phyloP scores from a whole-genome alignment of 2,797 vertebrate species.

The Neolamprologus multifasciatus region DNA sequence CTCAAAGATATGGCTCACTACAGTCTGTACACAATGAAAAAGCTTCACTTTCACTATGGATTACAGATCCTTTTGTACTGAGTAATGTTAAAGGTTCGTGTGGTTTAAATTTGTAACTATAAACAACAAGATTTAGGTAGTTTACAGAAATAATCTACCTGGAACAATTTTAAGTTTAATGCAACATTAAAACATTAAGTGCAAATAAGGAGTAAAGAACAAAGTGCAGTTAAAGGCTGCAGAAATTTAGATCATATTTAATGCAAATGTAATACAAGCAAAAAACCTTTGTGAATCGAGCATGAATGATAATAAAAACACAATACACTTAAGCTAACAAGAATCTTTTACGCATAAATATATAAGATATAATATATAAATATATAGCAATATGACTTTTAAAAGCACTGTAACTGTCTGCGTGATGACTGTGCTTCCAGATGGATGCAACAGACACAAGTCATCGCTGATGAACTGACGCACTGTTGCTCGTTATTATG shows the following conservation, averaged over 20 bases:
- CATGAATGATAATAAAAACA: neutral
- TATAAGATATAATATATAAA: neutral
- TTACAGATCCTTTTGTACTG: neutral
- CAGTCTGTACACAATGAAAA: neutral
- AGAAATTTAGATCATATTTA: neutral
- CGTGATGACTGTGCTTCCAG: neutral
- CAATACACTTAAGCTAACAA: neutral
- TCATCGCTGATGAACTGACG: neutral
- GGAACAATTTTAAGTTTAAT: neutral
- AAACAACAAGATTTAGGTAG: neutral
- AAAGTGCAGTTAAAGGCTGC: neutral
- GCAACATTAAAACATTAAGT: neutral
- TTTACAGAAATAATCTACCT: neutral
- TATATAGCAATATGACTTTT: neutral
- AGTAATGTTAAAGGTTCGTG: neutral
- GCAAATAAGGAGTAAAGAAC: neutral
- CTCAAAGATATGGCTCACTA: neutral
- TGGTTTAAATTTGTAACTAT: neutral
- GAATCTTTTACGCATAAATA: accelerated
- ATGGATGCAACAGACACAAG: neutral
- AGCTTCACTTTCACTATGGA: neutral
- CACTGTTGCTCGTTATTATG: neutral
- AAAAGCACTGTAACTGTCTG: neutral
- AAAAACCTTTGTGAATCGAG: neutral
- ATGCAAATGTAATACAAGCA: neutral